phyloP scores from a whole-genome alignment of 2,797 vertebrate genomes.

The Chanos chanos region DNA sequence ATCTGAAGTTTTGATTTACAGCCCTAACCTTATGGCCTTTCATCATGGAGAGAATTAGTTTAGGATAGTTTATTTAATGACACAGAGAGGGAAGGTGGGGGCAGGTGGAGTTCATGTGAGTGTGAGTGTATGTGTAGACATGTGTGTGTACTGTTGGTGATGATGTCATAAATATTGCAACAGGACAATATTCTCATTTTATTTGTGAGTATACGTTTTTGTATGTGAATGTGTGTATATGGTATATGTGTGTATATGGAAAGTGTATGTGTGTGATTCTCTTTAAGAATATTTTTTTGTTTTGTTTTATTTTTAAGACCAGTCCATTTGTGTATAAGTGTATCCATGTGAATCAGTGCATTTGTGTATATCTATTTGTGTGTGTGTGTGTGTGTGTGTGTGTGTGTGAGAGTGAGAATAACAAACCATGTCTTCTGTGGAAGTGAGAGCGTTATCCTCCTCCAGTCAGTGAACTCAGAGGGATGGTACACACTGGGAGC shows the following conservation, averaged over 20 bases:
- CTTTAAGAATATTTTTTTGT: too few species aligned
- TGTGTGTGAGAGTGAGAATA: not conserved
- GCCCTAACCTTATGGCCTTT: conserved; percentile 55
- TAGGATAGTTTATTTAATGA: conserved; percentile 58
- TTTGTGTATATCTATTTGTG: not conserved
- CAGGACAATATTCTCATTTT: too few species aligned
- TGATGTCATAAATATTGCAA: too few species aligned
- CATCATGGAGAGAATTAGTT: conserved; percentile 50
- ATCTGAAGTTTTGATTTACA: conserved; percentile 59
- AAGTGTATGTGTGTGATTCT: too few species aligned
- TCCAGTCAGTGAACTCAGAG: conserved; percentile 92
- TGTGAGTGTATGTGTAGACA: too few species aligned
- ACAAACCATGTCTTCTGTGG: conserved; percentile 95
- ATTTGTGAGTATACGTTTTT: too few species aligned
- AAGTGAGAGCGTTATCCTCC: conserved; percentile 87
- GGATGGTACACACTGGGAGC: conserved; percentile 94
- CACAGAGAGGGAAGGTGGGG: conserved; percentile 34
- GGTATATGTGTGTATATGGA: too few species aligned
- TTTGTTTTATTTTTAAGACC: too few species aligned
- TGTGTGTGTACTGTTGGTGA: too few species aligned
- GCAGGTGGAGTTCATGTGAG: conserved; percentile 46
- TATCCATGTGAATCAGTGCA: not conserved
- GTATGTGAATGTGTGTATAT: conserved; percentile 7
- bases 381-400: not conserved
- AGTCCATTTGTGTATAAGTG: not conserved